Conservation (phyloP, 2,888 invertebrate species). For the Danaus chrysippus region DNA sequence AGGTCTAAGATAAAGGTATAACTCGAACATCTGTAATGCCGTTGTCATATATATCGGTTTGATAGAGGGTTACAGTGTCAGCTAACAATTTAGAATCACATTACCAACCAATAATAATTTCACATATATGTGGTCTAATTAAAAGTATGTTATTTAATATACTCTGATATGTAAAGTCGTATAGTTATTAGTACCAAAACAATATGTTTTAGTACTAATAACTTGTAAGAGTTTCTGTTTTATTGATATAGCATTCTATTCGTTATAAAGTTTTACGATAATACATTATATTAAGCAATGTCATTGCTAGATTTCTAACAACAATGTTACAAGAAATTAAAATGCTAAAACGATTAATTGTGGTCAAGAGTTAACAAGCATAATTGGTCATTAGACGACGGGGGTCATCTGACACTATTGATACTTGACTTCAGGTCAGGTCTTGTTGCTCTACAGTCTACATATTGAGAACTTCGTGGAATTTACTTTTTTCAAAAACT, state of each 20-base stretch:
- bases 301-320: too few relatives aligned
- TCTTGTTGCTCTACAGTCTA: conserved; percentile 9
- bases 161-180: too few relatives aligned
- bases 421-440: conserved; percentile 61
- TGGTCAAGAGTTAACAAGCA: conserved; percentile 64
- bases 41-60: conserved; percentile 39
- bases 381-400: conserved; percentile 69
- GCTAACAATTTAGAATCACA: conserved; percentile 10
- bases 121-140: too few relatives aligned
- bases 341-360: conserved; percentile 45
- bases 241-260: too few relatives aligned
- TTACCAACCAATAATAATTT: conserved; percentile 7
- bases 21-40: conserved; percentile 55
- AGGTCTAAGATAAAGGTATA: conserved; percentile 37
- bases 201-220: too few relatives aligned
- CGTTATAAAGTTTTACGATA: too few relatives aligned
- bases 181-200: too few relatives aligned
- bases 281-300: too few relatives aligned
- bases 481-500: neutral
- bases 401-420: conserved; percentile 58
- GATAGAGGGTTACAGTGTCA: conserved; percentile 32
- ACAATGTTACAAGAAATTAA: conserved; percentile 18
- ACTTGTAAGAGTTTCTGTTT: too few relatives aligned
- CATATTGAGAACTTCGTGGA: neutral
- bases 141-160: too few relatives aligned